Base-by-base conservation (phyloP, 2,888 invertebrate genomes). In the Parnassius apollo region DNA sequence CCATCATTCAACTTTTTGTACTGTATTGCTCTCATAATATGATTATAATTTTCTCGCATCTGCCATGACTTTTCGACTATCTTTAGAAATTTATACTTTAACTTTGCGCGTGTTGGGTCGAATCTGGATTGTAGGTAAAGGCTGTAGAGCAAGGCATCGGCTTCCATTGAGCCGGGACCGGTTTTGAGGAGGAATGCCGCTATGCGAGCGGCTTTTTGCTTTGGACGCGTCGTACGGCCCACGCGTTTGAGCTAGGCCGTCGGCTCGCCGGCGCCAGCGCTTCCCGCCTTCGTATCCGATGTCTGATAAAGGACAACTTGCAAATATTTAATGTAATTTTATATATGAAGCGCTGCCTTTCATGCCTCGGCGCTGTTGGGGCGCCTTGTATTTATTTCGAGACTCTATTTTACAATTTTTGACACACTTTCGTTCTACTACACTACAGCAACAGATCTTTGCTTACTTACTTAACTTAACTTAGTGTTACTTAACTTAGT, bases 91-190 rank as follows among this genome's bases (percentile, higher is more conserved):
- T 67, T 76, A 73, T 70, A 74, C 77, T 76, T 76, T 75, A 46
- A 53, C 9, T 55, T 52, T 65, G 58, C 62, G 25, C 35, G 57
- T 59, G 67, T 75, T 82, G 71, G 75, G 80, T 77, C 72, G 74
- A 66, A 59, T 83, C 77, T 83, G 65, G 75, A 70, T 74, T 71
- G 77, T 57, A 59, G 54, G 57, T 50, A 65, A 59, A 45, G 44
- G 57, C 61, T 63, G 60, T 68, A 56, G 64, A 67, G 68, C 69
- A 68, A 69, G 65, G 69, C 72, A 75, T 85, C 86, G 89, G 86
- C 83, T 78, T 81, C 82, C 85, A 90, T 89, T 90, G 87, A 89
- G 82, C 69, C 65, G 65, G 73, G 83, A 90, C 90, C 89, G 90
- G 91, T 90, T 88, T 75, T 75, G 77, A 71, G 75, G 75, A 76